phyloP scores from a whole-genome alignment of 2,888 invertebrate genomes.

The Helleia helle region DNA sequence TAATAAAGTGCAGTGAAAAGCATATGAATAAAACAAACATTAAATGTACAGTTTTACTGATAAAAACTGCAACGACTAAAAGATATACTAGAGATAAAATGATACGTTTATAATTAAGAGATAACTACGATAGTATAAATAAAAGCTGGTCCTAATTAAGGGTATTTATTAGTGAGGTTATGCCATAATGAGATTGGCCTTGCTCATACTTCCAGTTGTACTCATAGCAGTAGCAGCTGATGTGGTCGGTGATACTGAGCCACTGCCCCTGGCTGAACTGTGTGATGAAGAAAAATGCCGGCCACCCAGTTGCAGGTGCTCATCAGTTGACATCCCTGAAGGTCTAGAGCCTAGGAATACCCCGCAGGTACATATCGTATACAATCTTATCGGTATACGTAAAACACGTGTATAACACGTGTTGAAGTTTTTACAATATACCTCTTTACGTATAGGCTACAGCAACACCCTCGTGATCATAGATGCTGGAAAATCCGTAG shows the following conservation, averaged over 20 bases:
- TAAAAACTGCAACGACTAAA: neutral
- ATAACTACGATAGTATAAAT: conserved; percentile 10
- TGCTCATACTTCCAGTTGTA: conserved; percentile 11
- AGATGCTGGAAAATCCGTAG: no score
- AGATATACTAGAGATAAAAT: conserved; percentile 1
- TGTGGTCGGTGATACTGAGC: conserved; percentile 14
- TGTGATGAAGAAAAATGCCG: conserved; percentile 41
- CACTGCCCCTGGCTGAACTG: conserved; percentile 24
- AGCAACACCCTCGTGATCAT: no score
- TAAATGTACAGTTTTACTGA: no score
- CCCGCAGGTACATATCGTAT: conserved; percentile 56
- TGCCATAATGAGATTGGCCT: conserved; percentile 17
- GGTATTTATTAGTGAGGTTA: neutral
- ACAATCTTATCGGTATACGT: no score
- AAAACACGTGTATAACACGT: no score
- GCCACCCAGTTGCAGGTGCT: conserved; percentile 60
- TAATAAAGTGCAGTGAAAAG: no score
- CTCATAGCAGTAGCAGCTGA: conserved; percentile 13
- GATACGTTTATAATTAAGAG: conserved; percentile 4
- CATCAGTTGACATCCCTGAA: conserved; percentile 45
- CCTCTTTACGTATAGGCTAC: no score
- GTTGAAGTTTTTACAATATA: no score
- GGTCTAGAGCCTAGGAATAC: conserved; percentile 35
- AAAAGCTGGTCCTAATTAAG: neutral
- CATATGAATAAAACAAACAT: no score